Conservation (phyloP, 2,888 invertebrate genomes). For the Trichogramma dendrolimi region DNA sequence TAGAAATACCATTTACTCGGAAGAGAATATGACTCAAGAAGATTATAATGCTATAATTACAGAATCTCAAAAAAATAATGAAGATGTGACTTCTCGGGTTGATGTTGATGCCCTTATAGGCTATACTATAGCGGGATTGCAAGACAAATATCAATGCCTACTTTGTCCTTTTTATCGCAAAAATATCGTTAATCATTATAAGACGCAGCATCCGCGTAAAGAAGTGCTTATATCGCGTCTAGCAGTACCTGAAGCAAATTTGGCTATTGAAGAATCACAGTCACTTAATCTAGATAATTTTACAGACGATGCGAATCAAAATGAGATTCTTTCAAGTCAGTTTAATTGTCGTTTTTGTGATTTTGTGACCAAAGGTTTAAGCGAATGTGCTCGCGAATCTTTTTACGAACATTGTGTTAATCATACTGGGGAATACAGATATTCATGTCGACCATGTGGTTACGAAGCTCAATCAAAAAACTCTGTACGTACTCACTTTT, state of each 20-base stretch:
- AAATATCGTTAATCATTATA: constrained; percentile 66
- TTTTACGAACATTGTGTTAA: constrained; percentile 71
- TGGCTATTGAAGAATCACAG: constrained; percentile 58
- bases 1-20: too few species aligned
- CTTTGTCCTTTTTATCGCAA: constrained; percentile 60
- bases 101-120: constrained; percentile 23
- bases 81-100: constrained; percentile 12
- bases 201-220: constrained; percentile 60
- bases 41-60: neutral
- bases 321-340: constrained; percentile 25
- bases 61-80: constrained; percentile 2
- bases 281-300: constrained; percentile 47
- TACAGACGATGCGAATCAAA: constrained; percentile 10
- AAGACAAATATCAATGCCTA: constrained; percentile 56
- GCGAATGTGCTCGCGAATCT: constrained; percentile 40
- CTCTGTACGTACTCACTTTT: constrained; percentile 46
- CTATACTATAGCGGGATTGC: constrained; percentile 13
- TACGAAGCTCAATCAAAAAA: constrained; percentile 45
- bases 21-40: neutral
- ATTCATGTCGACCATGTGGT: constrained; percentile 62
- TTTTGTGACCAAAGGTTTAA: constrained; percentile 34
- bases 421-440: constrained; percentile 77
- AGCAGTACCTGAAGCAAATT: constrained; percentile 54
- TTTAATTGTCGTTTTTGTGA: constrained; percentile 47
- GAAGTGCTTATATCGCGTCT: constrained; percentile 66